Conservation (phyloP, 2,113 vertebrate species). For the Glareola pratincola region DNA sequence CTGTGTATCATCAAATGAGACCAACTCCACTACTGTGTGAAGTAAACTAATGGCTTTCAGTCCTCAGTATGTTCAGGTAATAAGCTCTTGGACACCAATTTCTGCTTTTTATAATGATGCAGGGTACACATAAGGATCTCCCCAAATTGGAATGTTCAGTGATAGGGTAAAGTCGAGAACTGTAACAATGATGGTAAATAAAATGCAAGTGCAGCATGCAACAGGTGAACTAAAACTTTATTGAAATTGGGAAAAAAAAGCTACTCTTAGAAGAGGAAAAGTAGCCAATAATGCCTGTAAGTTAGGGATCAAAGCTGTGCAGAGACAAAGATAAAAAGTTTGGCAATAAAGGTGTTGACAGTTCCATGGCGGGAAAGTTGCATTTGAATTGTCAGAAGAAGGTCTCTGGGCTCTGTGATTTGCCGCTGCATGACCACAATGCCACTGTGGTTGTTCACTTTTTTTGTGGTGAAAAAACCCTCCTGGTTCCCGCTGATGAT, state of each 20-base stretch:
- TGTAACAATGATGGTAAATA: conserved; percentile 8
- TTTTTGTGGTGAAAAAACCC: conserved; percentile 86
- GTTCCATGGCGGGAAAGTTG: conserved; percentile 83
- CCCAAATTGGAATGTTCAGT: background rate
- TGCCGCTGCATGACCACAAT: conserved; percentile 85
- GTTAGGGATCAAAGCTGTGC: conserved; percentile 78
- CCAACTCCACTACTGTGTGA: background rate
- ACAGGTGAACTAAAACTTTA: conserved; percentile 67
- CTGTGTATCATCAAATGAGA: background rate
- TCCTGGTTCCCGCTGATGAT: conserved; percentile 90
- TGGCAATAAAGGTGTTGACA: conserved; percentile 86
- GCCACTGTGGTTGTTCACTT: conserved; percentile 80
- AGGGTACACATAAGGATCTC: background rate
- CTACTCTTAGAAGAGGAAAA: background rate
- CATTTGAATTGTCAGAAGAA: conserved; percentile 89
- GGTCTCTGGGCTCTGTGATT: conserved; percentile 84
- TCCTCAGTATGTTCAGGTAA: background rate
- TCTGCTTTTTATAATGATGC: background rate
- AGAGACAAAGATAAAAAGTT: conserved; percentile 90
- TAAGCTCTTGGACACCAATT: background rate
- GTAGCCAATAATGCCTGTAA: background rate
- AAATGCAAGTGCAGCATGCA: conserved; percentile 56
- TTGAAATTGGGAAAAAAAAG: background rate
- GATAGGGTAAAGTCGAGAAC: background rate
- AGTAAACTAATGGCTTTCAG: background rate